Percentiles rank a stretch among this genome's conserved stretches.
phyloP scores from a whole-genome alignment of 2,113 vertebrate species.

The Arvicanthis niloticus region DNA sequence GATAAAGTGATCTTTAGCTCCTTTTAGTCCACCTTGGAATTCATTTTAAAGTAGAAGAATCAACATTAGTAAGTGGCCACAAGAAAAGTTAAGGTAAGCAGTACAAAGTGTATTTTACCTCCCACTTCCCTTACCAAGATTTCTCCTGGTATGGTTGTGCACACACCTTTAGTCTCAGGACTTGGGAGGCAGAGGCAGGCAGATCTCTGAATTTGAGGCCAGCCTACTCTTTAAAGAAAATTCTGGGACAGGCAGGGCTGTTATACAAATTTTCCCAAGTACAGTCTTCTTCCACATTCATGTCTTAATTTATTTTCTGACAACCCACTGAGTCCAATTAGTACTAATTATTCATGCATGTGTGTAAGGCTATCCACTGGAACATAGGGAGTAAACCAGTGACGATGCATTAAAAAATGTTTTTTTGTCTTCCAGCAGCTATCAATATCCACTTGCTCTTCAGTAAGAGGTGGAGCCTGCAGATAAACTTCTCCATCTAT shows the following conservation, averaged over 20 bases:
- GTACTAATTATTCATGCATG: background rate
- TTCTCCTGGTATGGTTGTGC: background rate
- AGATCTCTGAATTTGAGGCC: background rate
- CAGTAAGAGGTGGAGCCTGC: background rate
- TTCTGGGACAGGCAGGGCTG: background rate
- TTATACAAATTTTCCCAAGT: background rate
- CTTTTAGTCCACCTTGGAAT: conserved; percentile 1
- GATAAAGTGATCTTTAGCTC: background rate
- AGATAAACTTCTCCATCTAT: background rate
- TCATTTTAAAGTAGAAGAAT: conserved; percentile 43
- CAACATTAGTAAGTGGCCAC: background rate
- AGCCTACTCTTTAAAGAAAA: background rate
- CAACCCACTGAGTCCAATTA: background rate
- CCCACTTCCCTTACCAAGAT: no score
- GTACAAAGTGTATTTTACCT: background rate
- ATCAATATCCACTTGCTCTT: background rate
- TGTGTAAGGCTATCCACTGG: no score
- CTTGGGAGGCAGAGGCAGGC: background rate
- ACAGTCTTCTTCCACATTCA: background rate
- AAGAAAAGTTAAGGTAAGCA: conserved; percentile 1
- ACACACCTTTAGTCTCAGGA: background rate
- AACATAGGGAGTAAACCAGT: background rate
- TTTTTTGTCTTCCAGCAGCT: background rate
- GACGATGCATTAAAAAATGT: background rate
- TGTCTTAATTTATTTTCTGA: background rate